phyloP scores from a whole-genome alignment of 2,797 vertebrate genomes.

The Nasua narica region DNA sequence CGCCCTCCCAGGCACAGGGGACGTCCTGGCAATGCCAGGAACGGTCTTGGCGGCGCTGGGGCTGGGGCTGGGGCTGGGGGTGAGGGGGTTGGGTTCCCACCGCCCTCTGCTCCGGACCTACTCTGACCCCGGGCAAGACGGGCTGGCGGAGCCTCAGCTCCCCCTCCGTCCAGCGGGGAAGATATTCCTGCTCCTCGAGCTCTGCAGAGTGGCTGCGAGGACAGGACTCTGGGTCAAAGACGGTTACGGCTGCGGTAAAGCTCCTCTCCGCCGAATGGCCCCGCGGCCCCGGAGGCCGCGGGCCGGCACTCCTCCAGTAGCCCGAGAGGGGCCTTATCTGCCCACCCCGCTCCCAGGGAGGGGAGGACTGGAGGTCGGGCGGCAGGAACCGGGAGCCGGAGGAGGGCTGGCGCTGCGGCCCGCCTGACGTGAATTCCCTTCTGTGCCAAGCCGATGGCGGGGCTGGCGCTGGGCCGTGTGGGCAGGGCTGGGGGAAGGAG shows the following conservation, averaged over 20 bases:
- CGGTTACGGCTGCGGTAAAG: too few relatives aligned
- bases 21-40: background rate
- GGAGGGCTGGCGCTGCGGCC: background rate
- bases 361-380: background rate
- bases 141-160: background rate
- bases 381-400: background rate
- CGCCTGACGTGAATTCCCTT: background rate
- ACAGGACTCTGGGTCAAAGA: background rate
- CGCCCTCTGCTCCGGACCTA: background rate
- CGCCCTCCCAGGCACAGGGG: background rate
- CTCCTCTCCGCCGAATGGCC: rapidly evolving
- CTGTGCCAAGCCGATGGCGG: background rate
- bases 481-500: background rate
- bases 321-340: background rate
- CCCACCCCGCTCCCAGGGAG: background rate
- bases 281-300: background rate
- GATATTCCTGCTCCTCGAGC: background rate
- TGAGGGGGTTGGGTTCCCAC: background rate
- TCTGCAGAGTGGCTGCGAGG: background rate
- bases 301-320: background rate
- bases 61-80: too few relatives aligned
- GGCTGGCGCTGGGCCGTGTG: background rate
- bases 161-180: background rate
- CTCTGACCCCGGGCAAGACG: background rate
- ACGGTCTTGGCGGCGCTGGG: too few relatives aligned